Evolutionary conservation across 2,888 invertebrate species (phyloP), one percentile per base, ranked within the genome.

Genomic region (Callimorpha dominula): DNA sequence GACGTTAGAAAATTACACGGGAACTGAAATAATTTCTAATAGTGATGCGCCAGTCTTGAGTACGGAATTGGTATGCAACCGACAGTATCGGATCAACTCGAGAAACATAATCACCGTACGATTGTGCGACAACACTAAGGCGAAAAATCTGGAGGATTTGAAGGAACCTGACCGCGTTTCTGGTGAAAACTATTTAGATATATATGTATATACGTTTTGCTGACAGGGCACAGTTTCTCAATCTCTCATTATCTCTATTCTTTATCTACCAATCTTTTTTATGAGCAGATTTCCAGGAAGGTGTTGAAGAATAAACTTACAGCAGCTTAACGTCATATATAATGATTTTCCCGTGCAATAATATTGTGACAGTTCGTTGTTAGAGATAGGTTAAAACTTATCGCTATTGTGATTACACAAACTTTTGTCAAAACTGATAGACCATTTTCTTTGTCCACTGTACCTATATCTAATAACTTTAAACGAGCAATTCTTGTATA

Each of bases 51-150:
- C 87, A 63, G 85, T 86, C 73, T 76, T 85, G 71, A 89, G 85
- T 77, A 78, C 82, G 62, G 90, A 89, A 72, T 81, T 88, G 63
- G 91, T 95, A 80, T 95, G 91, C 84, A 95, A 95, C 81, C 89
- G 83, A 76, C 94, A 93, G 77, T 95, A 93, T 80, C 88, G 90
- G 81, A 88, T 95, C 78, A 92, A 92, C 82, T 86, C 85, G 71
- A 90, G 89, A 72, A 88, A 88, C 80, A 81, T 85, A 74, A 86
- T 86, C 76, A 85, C 85, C 74, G 77, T 78, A 49, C 86, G 83
- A 69, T 78, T 79, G 70, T 79, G 79, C 77, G 87, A 84, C 81
- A 85, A 83, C 66, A 81, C 76, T 67, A 82, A 86, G 81, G 69
- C 82, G 68, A 79, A 79, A 86, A 92, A 88, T 83, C 90, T 91